These are phyloP conservation scores for Sebastes dallii DNA, from an alignment of 2,797 vertebrate species.

Conservation along the genomic window DNA sequence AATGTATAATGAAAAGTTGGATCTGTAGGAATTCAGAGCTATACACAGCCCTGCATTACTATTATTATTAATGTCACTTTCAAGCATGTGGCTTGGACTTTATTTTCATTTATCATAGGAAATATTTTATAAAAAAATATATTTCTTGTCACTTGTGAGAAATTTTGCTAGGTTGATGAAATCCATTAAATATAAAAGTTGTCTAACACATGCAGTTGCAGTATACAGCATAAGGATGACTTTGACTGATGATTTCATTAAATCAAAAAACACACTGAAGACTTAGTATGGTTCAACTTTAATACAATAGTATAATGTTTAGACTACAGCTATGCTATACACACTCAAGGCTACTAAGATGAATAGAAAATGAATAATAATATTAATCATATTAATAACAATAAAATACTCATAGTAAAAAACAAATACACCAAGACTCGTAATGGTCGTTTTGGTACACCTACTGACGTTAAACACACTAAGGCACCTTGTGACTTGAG, in stretches of 20 bases:
- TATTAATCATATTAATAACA: constrained; percentile 18
- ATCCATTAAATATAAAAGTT: not conserved
- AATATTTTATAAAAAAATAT: not conserved
- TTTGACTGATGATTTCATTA: not conserved
- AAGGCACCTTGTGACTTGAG: constrained; percentile 79
- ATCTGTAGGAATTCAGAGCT: not conserved
- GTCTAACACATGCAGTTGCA: not conserved
- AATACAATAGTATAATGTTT: constrained; percentile 59
- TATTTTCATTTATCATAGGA: not conserved
- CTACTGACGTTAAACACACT: constrained; percentile 60
- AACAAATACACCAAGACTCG: constrained; percentile 21
- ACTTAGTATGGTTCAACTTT: constrained; percentile 44
- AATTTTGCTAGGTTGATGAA: not conserved
- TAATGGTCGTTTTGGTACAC: constrained; percentile 57
- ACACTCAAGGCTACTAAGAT: constrained; percentile 51
- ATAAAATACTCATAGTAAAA: constrained; percentile 9
- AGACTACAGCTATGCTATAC: constrained; percentile 43
- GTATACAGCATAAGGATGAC: not conserved
- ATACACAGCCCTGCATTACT: not conserved
- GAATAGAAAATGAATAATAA: constrained; percentile 44
- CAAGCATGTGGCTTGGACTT: not conserved
- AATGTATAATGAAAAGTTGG: not conserved
- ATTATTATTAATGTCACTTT: not conserved
- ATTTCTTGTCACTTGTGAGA: not conserved
- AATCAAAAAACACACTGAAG: constrained; percentile 21